A percentile compares a stretch with the other conserved stretches of the same genome.
phyloP scores from a whole-genome alignment of 1,140 invertebrate genomes.

The Ostrea denselamellosa region DNA sequence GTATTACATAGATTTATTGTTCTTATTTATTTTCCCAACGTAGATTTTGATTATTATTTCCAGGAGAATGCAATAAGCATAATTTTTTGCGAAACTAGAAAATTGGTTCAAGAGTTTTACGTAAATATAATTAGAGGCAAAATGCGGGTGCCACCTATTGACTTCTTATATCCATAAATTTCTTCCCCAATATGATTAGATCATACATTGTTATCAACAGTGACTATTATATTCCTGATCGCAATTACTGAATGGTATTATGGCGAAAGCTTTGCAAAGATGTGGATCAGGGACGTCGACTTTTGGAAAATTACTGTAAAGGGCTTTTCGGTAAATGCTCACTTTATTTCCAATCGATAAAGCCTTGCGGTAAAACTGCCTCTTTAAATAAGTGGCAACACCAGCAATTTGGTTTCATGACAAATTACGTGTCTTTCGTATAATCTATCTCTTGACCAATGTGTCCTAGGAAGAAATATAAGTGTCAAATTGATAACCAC shows the following conservation, averaged over 20 bases:
- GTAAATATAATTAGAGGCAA: background rate
- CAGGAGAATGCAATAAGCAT: too few species aligned
- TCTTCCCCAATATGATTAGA: background rate
- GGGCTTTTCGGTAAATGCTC: conserved; percentile 16
- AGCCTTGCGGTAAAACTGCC: conserved; percentile 18
- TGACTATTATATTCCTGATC: conserved; percentile 2
- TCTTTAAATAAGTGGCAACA: conserved; percentile 17
- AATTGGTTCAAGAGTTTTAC: too few species aligned
- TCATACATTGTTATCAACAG: background rate
- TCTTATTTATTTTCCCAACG: too few species aligned
- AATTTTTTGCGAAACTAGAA: too few species aligned
- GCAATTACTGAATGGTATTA: conserved; percentile 30
- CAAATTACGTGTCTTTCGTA: conserved; percentile 13
- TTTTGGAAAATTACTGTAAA: conserved; percentile 21
- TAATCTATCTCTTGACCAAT: background rate
- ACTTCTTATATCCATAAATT: background rate
- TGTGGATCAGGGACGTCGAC: conserved; percentile 10
- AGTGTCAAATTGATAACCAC: conserved; percentile 11
- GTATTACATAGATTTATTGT: too few species aligned
- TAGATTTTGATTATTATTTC: too few species aligned
- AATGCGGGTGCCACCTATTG: background rate
- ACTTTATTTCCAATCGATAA: conserved; percentile 26
- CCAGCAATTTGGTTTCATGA: conserved; percentile 5
- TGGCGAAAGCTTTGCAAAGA: conserved; percentile 3
- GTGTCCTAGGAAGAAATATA: background rate